These are phyloP conservation scores for Hermaeophaga mercurialis DNA, from an alignment of 2,888 invertebrate species.

Conservation along the genomic window DNA sequence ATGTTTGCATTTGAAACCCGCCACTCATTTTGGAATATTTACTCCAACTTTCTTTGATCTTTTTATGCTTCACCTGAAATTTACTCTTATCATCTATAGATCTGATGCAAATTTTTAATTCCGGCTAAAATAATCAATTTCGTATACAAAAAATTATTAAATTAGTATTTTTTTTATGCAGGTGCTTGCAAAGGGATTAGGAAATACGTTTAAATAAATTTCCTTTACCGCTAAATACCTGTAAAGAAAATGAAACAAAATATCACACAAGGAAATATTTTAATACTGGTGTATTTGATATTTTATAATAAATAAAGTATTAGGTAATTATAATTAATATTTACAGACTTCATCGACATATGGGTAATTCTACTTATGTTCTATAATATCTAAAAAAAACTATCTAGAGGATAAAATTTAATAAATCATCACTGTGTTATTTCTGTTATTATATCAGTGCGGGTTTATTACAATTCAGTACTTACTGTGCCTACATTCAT, in stretches of 20 bases:
- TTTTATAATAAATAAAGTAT: constrained; percentile 25
- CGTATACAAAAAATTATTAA: too few species aligned
- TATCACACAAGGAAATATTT: constrained; percentile 21
- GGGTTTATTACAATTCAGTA: constrained; percentile 1
- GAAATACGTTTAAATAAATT: too few species aligned
- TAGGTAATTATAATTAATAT: constrained; percentile 19
- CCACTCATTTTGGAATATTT: too few species aligned
- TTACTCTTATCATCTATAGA: too few species aligned
- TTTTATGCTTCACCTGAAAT: too few species aligned
- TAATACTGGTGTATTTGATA: constrained; percentile 23
- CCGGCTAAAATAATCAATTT: too few species aligned
- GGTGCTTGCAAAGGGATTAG: too few species aligned
- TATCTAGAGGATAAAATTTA: constrained; percentile 13
- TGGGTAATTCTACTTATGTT: constrained; percentile 12
- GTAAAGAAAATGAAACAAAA: constrained; percentile 30
- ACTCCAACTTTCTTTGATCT: too few species aligned
- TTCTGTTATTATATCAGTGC: constrained; percentile 10
- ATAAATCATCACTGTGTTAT: constrained; percentile 1
- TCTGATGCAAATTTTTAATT: too few species aligned
- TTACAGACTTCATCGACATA: constrained; percentile 13
- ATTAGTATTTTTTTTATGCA: too few species aligned
- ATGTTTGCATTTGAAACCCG: too few species aligned
- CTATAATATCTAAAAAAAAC: constrained; percentile 15
- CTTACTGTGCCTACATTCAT: not conserved
- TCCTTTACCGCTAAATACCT: too few species aligned